Percentiles rank a stretch among this genome's conserved stretches.
Evolutionary conservation across 2,888 invertebrate genomes (phyloP).

Genomic region (Tinea pellionella): DNA sequence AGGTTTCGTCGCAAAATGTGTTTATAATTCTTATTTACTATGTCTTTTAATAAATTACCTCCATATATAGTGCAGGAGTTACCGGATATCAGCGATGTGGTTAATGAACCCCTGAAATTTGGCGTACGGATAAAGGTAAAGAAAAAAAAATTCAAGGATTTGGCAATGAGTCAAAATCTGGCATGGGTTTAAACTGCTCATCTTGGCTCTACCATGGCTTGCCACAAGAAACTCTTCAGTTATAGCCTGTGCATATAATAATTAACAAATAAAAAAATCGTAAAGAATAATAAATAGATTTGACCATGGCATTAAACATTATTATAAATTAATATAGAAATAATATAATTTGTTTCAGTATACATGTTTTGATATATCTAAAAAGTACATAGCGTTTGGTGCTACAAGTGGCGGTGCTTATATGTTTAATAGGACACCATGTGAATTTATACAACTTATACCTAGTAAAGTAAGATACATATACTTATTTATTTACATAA

Average conservation of each 20-base stretch:
- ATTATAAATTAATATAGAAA: not conserved
- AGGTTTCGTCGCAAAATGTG: constrained; percentile 21
- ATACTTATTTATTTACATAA: too few relatives aligned
- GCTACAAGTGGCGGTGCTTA: constrained; percentile 87
- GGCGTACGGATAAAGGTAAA: constrained; percentile 80
- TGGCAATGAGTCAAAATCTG: constrained; percentile 31
- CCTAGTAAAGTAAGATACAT: constrained; percentile 78
- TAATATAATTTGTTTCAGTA: constrained; percentile 70
- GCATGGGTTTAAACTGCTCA: too few relatives aligned
- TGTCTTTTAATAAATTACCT: constrained; percentile 43
- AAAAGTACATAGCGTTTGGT: constrained; percentile 78
- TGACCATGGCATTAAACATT: too few relatives aligned
- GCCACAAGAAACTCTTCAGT: too few relatives aligned
- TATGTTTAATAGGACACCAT: constrained; percentile 78
- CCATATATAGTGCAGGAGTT: constrained; percentile 67
- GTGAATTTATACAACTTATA: constrained; percentile 81
- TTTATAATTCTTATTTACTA: constrained; percentile 18
- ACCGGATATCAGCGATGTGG: constrained; percentile 67
- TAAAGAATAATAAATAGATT: too few relatives aligned
- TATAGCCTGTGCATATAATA: too few relatives aligned
- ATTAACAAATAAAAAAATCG: too few relatives aligned
- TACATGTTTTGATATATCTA: constrained; percentile 80
- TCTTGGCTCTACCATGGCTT: too few relatives aligned
- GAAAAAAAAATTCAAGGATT: too few relatives aligned
- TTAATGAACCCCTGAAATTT: constrained; percentile 72